A percentile compares a stretch with the other conserved stretches of the same genome.
Conservation (phyloP, 1,140 invertebrate species). For the Drosophila baimaii region DNA sequence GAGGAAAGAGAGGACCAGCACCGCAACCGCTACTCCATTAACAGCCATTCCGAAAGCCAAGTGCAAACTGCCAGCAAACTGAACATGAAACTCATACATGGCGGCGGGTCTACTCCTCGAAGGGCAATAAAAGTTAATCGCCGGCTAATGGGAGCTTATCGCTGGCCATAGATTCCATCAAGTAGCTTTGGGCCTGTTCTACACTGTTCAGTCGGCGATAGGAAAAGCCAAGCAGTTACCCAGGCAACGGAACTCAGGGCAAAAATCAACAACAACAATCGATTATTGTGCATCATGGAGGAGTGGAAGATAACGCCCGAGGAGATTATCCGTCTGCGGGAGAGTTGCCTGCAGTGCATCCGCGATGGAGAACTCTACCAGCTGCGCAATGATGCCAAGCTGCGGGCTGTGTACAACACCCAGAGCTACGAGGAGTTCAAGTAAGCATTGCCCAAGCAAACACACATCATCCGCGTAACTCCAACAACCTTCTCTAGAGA, state of each 20-base stretch:
- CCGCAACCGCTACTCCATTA: slow-evolving; percentile 15
- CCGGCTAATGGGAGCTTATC: slow-evolving; percentile 59
- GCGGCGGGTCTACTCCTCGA: slow-evolving; percentile 32
- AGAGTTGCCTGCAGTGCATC: slow-evolving; percentile 59
- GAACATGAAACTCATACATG: slow-evolving; percentile 31
- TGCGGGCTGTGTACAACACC: slow-evolving; percentile 86
- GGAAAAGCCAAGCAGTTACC: slow-evolving; percentile 36
- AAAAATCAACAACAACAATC: not conserved
- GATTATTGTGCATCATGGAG: slow-evolving; percentile 31
- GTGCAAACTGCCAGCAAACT: slow-evolving; percentile 36
- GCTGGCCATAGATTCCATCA: slow-evolving; percentile 15
- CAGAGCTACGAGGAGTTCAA: slow-evolving; percentile 87
- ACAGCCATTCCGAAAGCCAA: slow-evolving; percentile 13
- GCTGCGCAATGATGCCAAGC: slow-evolving; percentile 87
- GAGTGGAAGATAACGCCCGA: slow-evolving; percentile 64
- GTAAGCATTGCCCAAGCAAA: slow-evolving; percentile 55
- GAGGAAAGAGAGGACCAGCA: slow-evolving; percentile 11
- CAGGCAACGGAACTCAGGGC: slow-evolving; percentile 61
- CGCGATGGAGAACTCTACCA: slow-evolving; percentile 85
- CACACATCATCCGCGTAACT: not conserved
- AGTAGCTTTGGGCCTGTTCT: slow-evolving; percentile 9
- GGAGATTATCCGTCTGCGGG: slow-evolving; percentile 63
- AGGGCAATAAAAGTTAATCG: slow-evolving; percentile 66
- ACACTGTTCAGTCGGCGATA: not conserved
- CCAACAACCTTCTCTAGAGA: slow-evolving; percentile 67